Base-by-base conservation (phyloP, 2,888 invertebrate genomes). In the Scaptomyza tumidula region DNA sequence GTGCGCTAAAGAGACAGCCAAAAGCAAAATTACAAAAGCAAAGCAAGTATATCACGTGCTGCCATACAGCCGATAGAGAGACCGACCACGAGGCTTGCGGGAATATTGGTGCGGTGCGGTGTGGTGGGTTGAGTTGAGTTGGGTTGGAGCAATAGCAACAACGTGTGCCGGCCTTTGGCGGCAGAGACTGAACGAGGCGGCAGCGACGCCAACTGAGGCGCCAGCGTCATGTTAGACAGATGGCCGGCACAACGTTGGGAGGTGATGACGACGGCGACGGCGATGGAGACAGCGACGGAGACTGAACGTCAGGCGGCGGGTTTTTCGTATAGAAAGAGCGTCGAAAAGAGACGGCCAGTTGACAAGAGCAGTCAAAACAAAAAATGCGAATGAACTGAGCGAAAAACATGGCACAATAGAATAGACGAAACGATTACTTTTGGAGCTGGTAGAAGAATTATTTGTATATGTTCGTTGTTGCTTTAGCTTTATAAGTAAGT, bases 1-100 rank as follows among this genome's bases (percentile, higher is more conserved):
- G 72, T 75, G 66, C 66, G 84, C 85, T 87, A 87, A 89, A 84
- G 79, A 87, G 79, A 50, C 67, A 65, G 31, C 46, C 70, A 68
- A 88, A 83, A 85, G 77, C 71, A 55, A 76, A 83, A 73, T 77
- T 70, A 83, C 86, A 86, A 83, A 88, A 88, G 83, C 89, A 84
- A 87, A 78, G 69, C 88, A 82, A 85, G 86, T 78, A 87, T 87
- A 84, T 84, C 84, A 84, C 84, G 84, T 84, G 84, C 83, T 89
- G 79, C 71, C 46, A 39, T 56, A 71, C 69, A 78, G 69, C 46
- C 63, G 69, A 68, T 59, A 57, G 58, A 58, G 49, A 52, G 44
- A 29, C 35, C 35, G 44, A 29, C 35, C 35, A 24, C 24, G 39
- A 16, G 35, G 31, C 4, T 43, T 44, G 41, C 16, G 49, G 11